Evolutionary conservation across 2,113 vertebrate species (phyloP), one percentile per base, ranked within the genome.

Genomic region (Ornithorhynchus anatinus): DNA sequence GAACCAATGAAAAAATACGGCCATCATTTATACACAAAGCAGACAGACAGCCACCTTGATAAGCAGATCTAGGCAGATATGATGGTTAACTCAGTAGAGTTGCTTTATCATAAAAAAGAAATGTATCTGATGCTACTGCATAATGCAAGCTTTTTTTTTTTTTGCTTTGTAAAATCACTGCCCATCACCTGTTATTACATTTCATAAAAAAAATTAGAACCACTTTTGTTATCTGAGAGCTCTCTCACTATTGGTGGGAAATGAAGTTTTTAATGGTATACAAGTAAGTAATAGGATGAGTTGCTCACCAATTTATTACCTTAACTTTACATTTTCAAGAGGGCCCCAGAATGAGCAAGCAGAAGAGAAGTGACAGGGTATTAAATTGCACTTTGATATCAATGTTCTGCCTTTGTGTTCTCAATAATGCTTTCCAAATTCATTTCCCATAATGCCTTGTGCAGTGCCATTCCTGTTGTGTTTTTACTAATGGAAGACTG

Each of bases 31-130:
- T 15, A 57, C 35, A 68, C 7, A 25, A 84, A 72, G 58, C 3
- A 57, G 3, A 35, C 25, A 52, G 66, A 35, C 25, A 52, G 66
- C 72, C 73, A 10, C 15, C 33, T 71, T 45, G 27, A 22, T 29
- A 10, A 56, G 36, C 56, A 57, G 36, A 22, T 23, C 77, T 29
- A 32, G 20, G 22, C 65, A 87, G 71, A 79, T 13, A 70, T 32
- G 51, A 15, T 2, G 4, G 8, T 23, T 45, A 66, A 62, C 29
- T 53, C 4, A 72, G 69, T 7, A 37, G 8, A n/a, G 32, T 15
- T 54, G n/a, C 27, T 51, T 35, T 60, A 22, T 42, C 22, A 64
- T 10, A 35, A 63, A 68, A 76, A 44, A 8, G 13, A 45, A 40
- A 60, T 75, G 62, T 81, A 14, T 3, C 33, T 65, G 59, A 83